Conservation (phyloP, 2,113 vertebrate species). For the Oreochromis niloticus region DNA sequence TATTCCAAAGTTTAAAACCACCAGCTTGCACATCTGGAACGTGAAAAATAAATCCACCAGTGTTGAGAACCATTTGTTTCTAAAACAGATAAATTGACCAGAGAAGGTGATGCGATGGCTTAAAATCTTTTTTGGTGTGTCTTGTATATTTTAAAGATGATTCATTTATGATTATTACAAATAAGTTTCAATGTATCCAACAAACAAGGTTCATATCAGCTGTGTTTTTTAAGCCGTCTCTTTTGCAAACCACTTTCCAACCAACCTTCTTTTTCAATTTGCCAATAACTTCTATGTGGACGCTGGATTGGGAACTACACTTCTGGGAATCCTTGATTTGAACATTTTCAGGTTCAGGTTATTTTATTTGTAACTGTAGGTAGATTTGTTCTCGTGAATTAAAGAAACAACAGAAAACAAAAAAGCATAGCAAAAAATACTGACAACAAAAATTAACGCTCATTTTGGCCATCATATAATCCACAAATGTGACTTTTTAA, state of each 20-base stretch:
- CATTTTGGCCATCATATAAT: neutral
- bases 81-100: fast-evolving
- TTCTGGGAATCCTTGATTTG: neutral
- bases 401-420: neutral
- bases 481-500: neutral
- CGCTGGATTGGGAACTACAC: fast-evolving
- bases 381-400: fast-evolving
- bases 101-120: fast-evolving
- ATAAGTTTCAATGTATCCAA: neutral
- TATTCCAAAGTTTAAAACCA: neutral
- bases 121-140: neutral
- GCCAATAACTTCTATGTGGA: neutral
- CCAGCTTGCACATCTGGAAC: neutral
- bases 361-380: fast-evolving
- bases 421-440: neutral
- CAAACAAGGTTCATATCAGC: neutral
- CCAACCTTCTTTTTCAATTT: neutral
- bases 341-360: neutral
- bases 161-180: neutral
- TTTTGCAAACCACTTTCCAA: neutral
- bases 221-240: neutral
- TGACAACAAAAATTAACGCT: neutral
- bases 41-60: neutral
- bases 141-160: fast-evolving
- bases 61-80: neutral